Evolutionary conservation across 30 jellyfish, hydroid and myxozoan genomes (phyloP), one percentile per base, ranked within the genome.

Genomic region (Hydractinia symbiolongicarpus): DNA sequence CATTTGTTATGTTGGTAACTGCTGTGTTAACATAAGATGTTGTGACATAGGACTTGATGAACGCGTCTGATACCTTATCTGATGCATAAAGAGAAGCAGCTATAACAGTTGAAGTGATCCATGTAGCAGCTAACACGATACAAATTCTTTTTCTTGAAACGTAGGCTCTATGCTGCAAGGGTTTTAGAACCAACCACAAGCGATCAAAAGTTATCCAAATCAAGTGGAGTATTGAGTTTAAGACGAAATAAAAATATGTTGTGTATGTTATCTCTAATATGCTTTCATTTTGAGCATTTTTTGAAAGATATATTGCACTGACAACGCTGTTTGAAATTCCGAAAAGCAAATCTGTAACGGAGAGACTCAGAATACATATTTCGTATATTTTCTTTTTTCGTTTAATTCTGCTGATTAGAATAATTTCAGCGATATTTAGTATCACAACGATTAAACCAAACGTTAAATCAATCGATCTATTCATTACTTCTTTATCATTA

Each of bases 161-260:
- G 0, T 4, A 21, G 9, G 55, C 55, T 10, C 30, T 75, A 21
- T 75, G 83, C 9, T 75, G 50, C 7, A 4, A 4, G 0, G 83
- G 83, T n/a, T 20, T n/a, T 14, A 9, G 19, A 75, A 75, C 55
- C n/a, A 54, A 50, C 83, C 73, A 75, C 4, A 75, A 11, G 4
- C 83, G 50, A 75, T 75, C 83, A 6, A 75, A 10, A 9, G 83
- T 54, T 52, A 75, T 75, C 76, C 76, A 75, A 21, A 75, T 17
- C 53, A 75, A 54, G 6, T 75, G 83, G 15, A 75, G 17, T n/a
- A 75, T 55, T 6, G 83, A 75, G 20, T 11, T 50, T 16, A 75
- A 75, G 6, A 75, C 76, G 4, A 75, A 75, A 50, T 50, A 75
- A 50, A 4, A 75, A 50, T 75, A 55, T 54, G 83, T 75, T 11